Evolutionary conservation across 2,113 vertebrate species (phyloP).

Genomic region (Barbus barbus): DNA sequence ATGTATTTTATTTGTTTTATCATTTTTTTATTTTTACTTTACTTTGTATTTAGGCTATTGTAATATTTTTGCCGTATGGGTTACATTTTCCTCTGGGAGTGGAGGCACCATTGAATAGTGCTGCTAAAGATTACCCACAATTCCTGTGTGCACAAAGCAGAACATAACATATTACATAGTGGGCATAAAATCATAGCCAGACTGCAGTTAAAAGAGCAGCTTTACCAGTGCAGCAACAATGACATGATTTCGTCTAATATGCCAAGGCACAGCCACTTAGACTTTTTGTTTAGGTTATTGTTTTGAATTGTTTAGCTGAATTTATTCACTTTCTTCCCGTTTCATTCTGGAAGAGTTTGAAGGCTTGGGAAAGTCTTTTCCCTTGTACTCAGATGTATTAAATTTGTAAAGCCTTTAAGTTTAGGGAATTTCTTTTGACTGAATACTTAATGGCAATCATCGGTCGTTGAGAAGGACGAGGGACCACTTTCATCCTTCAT

Average conservation of each 20-base stretch:
- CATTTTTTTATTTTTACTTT: background rate
- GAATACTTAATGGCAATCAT: conserved; percentile 46
- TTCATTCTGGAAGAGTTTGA: conserved; percentile 1
- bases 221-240: conserved; percentile 21
- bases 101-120: background rate
- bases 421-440: conserved; percentile 17
- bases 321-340: conserved; percentile 18
- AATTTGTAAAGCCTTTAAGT: background rate
- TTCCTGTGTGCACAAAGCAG: conserved; percentile 30
- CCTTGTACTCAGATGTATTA: conserved; percentile 19
- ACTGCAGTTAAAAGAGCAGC: conserved; percentile 18
- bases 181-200: conserved; percentile 31
- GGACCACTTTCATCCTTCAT: conserved; percentile 46
- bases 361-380: conserved; percentile 15
- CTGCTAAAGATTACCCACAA: conserved; percentile 32
- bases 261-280: conserved; percentile 12
- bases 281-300: conserved; percentile 34
- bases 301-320: conserved; percentile 21
- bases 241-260: conserved; percentile 17
- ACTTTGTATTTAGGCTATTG: background rate
- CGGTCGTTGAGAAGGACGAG: conserved; percentile 40
- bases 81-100: background rate
- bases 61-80: background rate
- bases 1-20: background rate
- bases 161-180: conserved; percentile 40